Percentiles rank a stretch among this genome's conserved stretches.
Evolutionary conservation across 2,888 invertebrate species (phyloP).

Genomic region (Papilio protenor): DNA sequence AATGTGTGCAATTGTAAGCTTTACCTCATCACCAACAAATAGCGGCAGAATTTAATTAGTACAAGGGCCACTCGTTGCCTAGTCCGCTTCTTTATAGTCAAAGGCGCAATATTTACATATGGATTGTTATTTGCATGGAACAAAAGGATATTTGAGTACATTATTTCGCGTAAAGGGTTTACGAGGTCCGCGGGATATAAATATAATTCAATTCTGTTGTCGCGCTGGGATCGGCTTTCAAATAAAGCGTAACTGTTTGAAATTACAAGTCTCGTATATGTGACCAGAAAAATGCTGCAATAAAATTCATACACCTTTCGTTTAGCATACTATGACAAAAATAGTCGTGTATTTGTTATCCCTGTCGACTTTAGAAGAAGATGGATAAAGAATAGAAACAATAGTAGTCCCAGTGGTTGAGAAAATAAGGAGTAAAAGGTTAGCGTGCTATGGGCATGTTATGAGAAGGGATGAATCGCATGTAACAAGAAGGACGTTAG

Average conservation of each 20-base stretch:
- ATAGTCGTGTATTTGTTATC: background rate
- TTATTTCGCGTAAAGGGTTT: slow-evolving; percentile 34
- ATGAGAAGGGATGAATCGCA: too few relatives aligned
- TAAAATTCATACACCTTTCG: background rate
- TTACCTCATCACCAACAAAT: too few relatives aligned
- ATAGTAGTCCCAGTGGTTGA: too few relatives aligned
- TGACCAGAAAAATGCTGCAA: background rate
- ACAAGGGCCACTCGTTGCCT: background rate
- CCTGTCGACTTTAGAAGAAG: background rate
- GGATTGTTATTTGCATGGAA: slow-evolving; percentile 39
- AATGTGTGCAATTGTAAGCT: background rate
- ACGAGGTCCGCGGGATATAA: slow-evolving; percentile 29
- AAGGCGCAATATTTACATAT: slow-evolving; percentile 20
- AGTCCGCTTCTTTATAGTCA: background rate
- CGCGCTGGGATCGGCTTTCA: slow-evolving; percentile 7
- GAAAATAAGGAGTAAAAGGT: too few relatives aligned
- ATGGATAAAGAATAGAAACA: background rate
- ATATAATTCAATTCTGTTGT: slow-evolving; percentile 37
- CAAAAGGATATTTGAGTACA: slow-evolving; percentile 42
- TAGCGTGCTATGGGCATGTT: too few relatives aligned
- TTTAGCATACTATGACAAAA: background rate
- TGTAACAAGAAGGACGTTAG: too few relatives aligned
- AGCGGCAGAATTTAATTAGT: background rate
- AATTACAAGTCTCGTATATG: background rate
- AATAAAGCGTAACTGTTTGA: slow-evolving; percentile 24